Evolutionary conservation across 2,888 invertebrate genomes (phyloP).

Genomic region (Acleris literana): DNA sequence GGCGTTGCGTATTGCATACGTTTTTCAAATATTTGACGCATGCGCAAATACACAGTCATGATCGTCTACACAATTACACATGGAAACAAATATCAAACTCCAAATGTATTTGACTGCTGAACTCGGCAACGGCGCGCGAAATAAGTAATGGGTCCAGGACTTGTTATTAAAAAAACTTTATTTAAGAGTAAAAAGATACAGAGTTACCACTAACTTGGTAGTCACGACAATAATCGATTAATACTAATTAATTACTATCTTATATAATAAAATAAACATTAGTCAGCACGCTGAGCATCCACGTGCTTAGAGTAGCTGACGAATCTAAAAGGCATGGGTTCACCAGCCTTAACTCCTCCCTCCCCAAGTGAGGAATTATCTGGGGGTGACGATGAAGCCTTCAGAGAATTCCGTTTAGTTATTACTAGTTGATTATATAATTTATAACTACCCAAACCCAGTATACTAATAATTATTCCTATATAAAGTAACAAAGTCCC

Average conservation of each 20-base stretch:
- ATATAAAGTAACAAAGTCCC: conserved; percentile 3
- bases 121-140: no score
- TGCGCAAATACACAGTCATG: no score
- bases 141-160: background rate
- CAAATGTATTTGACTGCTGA: no score
- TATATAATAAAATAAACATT: background rate
- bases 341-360: conserved; percentile 4
- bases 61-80: no score
- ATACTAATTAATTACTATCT: background rate
- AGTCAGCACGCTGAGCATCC: conserved; percentile 1
- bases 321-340: conserved; percentile 1
- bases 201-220: background rate
- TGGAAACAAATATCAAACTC: no score
- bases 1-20: no score
- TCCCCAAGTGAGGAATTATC: conserved; percentile 6
- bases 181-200: background rate
- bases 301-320: conserved; percentile 7
- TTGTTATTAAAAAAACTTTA: background rate
- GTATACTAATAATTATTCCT: conserved; percentile 1
- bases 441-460: conserved; percentile 5
- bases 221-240: background rate
- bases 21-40: no score
- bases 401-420: conserved; percentile 3
- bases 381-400: conserved; percentile 8
- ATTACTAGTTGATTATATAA: conserved; percentile 1